Conservation (phyloP, 2,113 vertebrate species). For the Stegostoma tigrinum region DNA sequence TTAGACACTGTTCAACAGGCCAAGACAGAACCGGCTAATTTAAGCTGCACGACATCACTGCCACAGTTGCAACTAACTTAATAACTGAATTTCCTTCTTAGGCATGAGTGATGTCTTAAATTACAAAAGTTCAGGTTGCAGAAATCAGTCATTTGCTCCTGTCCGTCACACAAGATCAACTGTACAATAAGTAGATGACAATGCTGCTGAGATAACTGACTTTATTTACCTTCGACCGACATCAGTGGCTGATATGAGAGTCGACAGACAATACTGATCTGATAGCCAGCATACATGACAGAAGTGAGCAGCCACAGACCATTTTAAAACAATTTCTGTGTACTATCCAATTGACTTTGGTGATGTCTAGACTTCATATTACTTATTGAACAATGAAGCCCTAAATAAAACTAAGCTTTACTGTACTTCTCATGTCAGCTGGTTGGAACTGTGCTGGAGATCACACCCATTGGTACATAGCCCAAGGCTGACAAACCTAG, state of each 20-base stretch:
- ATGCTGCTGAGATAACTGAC: not conserved
- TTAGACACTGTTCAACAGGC: conserved; percentile 43
- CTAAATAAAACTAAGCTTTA: not conserved
- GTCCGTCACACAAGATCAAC: not conserved
- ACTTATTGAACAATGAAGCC: not conserved
- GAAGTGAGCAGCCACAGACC: not conserved
- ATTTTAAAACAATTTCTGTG: not conserved
- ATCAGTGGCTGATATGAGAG: not conserved
- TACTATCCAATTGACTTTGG: not conserved
- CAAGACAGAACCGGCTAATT: conserved; percentile 45
- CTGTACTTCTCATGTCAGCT: not conserved
- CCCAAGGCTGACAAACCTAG: not conserved
- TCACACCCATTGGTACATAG: not conserved
- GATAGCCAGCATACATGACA: not conserved
- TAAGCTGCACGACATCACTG: conserved; percentile 46
- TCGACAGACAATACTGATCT: not conserved
- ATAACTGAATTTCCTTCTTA: not conserved
- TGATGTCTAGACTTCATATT: not conserved
- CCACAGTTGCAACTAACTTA: not conserved
- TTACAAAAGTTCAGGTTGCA: not conserved
- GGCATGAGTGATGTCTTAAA: not conserved
- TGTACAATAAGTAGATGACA: not conserved
- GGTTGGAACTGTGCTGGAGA: not conserved
- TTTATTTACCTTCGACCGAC: not conserved
- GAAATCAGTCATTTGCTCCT: not conserved